Evolutionary conservation across 2,113 vertebrate species (phyloP).

Genomic region (Tupaia chinensis): DNA sequence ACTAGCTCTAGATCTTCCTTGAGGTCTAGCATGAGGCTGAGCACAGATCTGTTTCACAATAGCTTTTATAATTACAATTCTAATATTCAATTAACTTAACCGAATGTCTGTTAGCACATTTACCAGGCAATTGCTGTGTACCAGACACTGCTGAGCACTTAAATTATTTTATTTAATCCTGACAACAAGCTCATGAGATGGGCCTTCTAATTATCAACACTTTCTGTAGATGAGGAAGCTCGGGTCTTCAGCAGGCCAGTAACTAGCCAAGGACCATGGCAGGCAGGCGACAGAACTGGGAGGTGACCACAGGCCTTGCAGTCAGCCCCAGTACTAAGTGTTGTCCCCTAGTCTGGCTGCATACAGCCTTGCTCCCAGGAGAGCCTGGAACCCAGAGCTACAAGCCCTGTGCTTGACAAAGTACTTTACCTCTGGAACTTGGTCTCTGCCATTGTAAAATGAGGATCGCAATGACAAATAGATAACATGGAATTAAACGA

Average conservation of each 20-base stretch:
- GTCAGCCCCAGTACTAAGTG: background rate
- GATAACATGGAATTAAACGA: slow-evolving; percentile 6
- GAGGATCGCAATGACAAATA: background rate
- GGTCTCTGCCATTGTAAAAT: background rate
- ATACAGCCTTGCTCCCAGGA: background rate
- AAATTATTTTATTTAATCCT: slow-evolving; percentile 70
- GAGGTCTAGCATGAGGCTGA: slow-evolving; percentile 34
- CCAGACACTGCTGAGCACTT: slow-evolving; percentile 69
- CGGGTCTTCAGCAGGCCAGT: slow-evolving; percentile 33
- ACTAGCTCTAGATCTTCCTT: background rate
- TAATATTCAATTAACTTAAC: slow-evolving; percentile 74
- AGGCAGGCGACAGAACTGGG: background rate
- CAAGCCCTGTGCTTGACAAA: background rate
- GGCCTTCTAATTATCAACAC: slow-evolving; percentile 58
- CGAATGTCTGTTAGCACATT: slow-evolving; percentile 56
- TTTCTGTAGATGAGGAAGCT: slow-evolving; percentile 44
- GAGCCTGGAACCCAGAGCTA: background rate
- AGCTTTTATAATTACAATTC: slow-evolving; percentile 67
- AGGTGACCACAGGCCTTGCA: background rate
- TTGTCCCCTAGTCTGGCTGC: background rate
- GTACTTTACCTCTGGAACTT: slow-evolving; percentile 34
- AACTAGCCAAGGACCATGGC: background rate
- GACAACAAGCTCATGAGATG: slow-evolving; percentile 34
- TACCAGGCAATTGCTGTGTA: slow-evolving; percentile 62
- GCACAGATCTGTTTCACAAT: slow-evolving; percentile 56